Conservation (phyloP, 2,797 vertebrate genomes). For the Harpagifer antarcticus region DNA sequence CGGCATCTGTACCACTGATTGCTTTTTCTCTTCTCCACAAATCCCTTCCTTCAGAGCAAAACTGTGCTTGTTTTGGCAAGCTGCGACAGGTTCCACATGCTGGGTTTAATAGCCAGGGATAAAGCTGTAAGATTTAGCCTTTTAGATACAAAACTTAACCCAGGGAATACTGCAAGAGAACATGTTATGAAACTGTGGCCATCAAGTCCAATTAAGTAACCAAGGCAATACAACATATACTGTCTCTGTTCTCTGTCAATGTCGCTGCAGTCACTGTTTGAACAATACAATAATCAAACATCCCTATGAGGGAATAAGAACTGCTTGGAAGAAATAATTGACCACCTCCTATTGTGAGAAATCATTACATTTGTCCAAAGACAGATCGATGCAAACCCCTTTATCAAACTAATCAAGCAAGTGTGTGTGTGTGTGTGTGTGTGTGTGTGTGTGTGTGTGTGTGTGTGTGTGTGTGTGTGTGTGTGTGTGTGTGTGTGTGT, state of each 20-base stretch:
- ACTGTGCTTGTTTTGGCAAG: slow-evolving; percentile 41
- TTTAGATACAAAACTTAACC: slow-evolving; percentile 23
- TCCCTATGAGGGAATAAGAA: slow-evolving; percentile 33
- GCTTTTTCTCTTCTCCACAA: slow-evolving; percentile 57
- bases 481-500: too few relatives aligned
- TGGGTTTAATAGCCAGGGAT: slow-evolving; percentile 23
- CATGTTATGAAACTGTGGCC: too few relatives aligned
- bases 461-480: slow-evolving; percentile 15
- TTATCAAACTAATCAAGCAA: slow-evolving; percentile 58
- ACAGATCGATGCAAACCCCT: slow-evolving; percentile 66
- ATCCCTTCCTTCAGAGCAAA: slow-evolving; percentile 53
- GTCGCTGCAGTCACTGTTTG: slow-evolving; percentile 28
- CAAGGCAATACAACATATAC: slow-evolving; percentile 15
- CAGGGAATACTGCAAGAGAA: not conserved
- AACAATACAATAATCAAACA: slow-evolving; percentile 24
- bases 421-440: slow-evolving; percentile 35
- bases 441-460: slow-evolving; percentile 36
- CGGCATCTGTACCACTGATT: slow-evolving; percentile 52
- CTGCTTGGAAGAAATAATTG: slow-evolving; percentile 49
- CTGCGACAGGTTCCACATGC: slow-evolving; percentile 22
- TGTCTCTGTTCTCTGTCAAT: slow-evolving; percentile 38
- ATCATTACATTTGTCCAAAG: slow-evolving; percentile 59
- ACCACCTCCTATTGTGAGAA: slow-evolving; percentile 44
- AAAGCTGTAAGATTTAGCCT: slow-evolving; percentile 32
- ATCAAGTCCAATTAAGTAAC: slow-evolving; percentile 28